Evolutionary conservation across 1,140 invertebrate genomes (phyloP), one percentile per base, ranked within the genome.

Genomic region (Neodiprion virginianus): DNA sequence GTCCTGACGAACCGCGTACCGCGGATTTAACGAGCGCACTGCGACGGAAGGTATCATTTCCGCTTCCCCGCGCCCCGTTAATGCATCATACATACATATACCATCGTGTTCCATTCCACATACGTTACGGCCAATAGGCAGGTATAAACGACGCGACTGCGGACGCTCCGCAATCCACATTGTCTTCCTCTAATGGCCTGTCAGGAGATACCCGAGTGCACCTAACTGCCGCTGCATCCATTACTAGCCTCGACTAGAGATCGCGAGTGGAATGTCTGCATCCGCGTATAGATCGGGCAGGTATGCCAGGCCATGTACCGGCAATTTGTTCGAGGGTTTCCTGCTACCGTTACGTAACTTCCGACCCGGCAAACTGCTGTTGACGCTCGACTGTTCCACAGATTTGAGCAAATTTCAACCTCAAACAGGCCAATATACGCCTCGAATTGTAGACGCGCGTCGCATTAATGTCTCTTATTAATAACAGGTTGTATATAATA

Each of bases 171-270:
- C 53, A 17, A 17, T 61, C 53, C 53, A 17, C 53, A 61, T 61
- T 61, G 53, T 61, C 53, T 61, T 61, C 53, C 53, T 40, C 28
- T 61, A 61, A 61, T 61, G 53, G 53, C 53, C 53, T 61, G 53
- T 61, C 53, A 61, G 53, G 53, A 61, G 53, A 61, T 61, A 61
- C 53, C 53, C n/a, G 53, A 61, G 53, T 61, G 53, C 53, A 61
- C 0, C 53, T 17, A 61, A 61, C 53, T 61, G n/a, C 28, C 28
- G 28, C 53, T 61, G 53, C 53, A 61, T 61, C 53, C 53, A 61
- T 61, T 61, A 61, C 53, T 61, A 14, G 11, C 53, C 11, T 61
- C 53, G 53, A 61, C 53, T 61, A 14, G 53, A 61, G 11, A 12
- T 12, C 5, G 53, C 11, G 53, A 17, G 53, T 17, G n/a, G 11